Percentiles rank a stretch among this genome's conserved stretches.
Conservation (phyloP, 2,797 vertebrate genomes). For the Enteromius treurensis region DNA sequence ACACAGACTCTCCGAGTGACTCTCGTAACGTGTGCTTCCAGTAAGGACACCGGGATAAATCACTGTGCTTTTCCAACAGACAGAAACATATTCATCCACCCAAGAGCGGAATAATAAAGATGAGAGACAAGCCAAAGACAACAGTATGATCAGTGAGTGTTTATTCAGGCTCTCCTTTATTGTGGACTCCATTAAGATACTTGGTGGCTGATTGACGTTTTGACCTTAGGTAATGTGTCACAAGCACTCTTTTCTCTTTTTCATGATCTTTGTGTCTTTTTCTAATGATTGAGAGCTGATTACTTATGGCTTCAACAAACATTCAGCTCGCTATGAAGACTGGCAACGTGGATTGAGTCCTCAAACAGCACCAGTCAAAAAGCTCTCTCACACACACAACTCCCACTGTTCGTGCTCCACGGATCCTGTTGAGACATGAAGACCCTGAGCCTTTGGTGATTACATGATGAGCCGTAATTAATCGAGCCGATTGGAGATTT, state of each 20-base stretch:
- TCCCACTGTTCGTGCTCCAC: slow-evolving; percentile 19
- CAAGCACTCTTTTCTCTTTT: neutral
- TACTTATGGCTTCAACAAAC: neutral
- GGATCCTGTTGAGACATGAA: slow-evolving; percentile 61
- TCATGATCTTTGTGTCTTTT: slow-evolving; percentile 5
- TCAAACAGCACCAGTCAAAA: slow-evolving; percentile 22
- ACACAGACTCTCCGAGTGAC: neutral
- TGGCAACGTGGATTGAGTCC: slow-evolving; percentile 58
- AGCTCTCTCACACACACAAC: slow-evolving; percentile 11
- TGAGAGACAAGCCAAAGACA: slow-evolving; percentile 33
- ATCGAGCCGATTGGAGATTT: slow-evolving; percentile 62
- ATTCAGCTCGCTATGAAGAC: slow-evolving; percentile 26
- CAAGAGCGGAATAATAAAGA: slow-evolving; percentile 20
- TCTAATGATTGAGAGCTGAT: slow-evolving; percentile 4
- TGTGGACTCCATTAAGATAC: slow-evolving; percentile 24
- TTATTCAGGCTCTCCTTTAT: slow-evolving; percentile 29
- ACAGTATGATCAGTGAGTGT: slow-evolving; percentile 17
- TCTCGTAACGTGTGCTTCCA: neutral
- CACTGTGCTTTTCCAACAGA: slow-evolving; percentile 8
- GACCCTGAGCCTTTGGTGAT: slow-evolving; percentile 59
- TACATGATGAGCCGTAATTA: slow-evolving; percentile 71
- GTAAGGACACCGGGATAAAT: neutral
- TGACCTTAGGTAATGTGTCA: slow-evolving; percentile 28
- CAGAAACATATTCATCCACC: slow-evolving; percentile 25
- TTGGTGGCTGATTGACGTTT: slow-evolving; percentile 6